Evolutionary conservation across 2,888 invertebrate genomes (phyloP), one percentile per base, ranked within the genome.

Genomic region (Acrobasis repandana): DNA sequence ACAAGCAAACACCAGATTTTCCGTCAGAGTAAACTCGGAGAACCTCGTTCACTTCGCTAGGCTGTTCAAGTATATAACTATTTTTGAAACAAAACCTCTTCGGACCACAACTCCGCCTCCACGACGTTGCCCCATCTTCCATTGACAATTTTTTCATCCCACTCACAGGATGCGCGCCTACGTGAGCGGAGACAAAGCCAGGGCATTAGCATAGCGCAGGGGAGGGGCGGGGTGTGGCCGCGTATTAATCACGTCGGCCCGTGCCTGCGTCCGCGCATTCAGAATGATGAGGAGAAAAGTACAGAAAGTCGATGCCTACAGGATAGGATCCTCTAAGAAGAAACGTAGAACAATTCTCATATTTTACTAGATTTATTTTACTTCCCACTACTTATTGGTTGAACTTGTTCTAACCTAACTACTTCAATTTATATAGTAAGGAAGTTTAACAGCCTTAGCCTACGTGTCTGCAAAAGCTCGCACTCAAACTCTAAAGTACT

Each of bases 101-200:
- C 43, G n/a, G 43, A 10, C 0, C 36, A 14, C 49, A 15, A 10
- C 34, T 38, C 52, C 60, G 52, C 51, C 67, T 63, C 66, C 68
- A 70, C 67, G 70, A 61, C 66, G 61, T 76, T 74, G 79, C 75
- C 69, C 65, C 71, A 72, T 71, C 73, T 74, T 64, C 69, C 74
- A 82, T 82, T 82, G 82, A 80, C 81, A 77, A 75, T 82, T 80
- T 83, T 82, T 79, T 80, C 65, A 72, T 73, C 84, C 80, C 83
- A 82, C 78, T 75, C 81, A 76, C 87, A 87, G 87, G 87, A 87
- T 85, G 85, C 75, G 75, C 82, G 85, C 86, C 87, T 81, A 86
- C 86, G 83, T 80, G 76, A 72, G 60, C 73, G 76, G 83, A 86
- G 83, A 87, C 87, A 87, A 86, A 86, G 85, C 75, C 66, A 58